Base-by-base conservation (phyloP, 2,113 vertebrate species). In the Sakesphorus luctuosus region DNA sequence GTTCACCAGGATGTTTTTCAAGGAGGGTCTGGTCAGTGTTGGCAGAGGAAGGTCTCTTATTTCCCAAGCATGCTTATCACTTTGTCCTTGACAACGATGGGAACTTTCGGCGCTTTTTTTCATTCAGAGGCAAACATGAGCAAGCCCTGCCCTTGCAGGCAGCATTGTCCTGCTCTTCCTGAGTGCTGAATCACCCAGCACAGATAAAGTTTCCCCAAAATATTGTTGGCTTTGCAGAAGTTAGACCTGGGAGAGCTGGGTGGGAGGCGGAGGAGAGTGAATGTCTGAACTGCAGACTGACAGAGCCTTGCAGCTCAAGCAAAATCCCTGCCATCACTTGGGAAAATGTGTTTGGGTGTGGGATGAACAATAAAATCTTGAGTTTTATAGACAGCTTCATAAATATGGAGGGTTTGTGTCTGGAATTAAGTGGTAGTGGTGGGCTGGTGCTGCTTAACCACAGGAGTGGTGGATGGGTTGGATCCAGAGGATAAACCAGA, bases 41-140 rank as follows among this genome's bases (percentile, higher is more conserved):
- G 97, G 95, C 95, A 94, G 58, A 88, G 87, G 91, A 89, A 95
- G 90, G 85, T 84, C 91, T 91, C 85, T 52, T 28, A 25, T 93
- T 97, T 97, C 93, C 96, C 96, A 95, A 89, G 96, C 66, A 11
- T 79, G 80, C 96, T 97, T 97, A 96, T 96, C 95, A 17, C 69
- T 90, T 81, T 87, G 96, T 93, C 97, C 96, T 97, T 90, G 91
- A 94, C 76, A 85, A 77, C 63, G 67, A 93, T 93, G 94, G 96
- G 93, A 97, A 94, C 96, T 93, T 92, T 82, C 16, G 3, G 79
- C 93, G 61, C 87, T 72, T 66, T 87, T 91, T 80, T 69, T 83
- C 5, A 1, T 83, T 86, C 63, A 15, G 88, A 90, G 62, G 71
- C 77, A 93, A 95, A 97, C 86, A 66, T 33, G 91, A 96, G 72